Percentiles rank a stretch among this genome's conserved stretches.
Evolutionary conservation across 2,888 invertebrate genomes (phyloP).

Genomic region (Acrobasis consociella): DNA sequence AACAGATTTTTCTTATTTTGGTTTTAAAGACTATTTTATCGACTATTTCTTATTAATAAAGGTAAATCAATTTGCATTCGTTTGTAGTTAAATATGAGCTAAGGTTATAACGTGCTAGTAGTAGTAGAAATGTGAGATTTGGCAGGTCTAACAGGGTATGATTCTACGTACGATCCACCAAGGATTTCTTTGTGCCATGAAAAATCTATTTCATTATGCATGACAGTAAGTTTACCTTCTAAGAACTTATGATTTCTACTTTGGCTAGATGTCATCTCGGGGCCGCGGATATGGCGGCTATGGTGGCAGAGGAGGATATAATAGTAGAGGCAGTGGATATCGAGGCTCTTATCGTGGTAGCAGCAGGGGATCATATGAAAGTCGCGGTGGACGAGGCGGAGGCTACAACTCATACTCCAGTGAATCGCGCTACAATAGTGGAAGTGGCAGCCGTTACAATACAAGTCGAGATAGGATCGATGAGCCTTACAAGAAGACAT

Average conservation of each 20-base stretch:
- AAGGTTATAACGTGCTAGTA: too few species aligned
- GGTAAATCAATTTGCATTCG: too few species aligned
- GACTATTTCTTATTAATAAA: too few species aligned
- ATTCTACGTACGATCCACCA: too few species aligned
- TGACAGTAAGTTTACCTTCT: too few species aligned
- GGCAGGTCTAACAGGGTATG: too few species aligned
- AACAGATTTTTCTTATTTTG: too few species aligned
- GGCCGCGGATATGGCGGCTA: slow-evolving; percentile 70
- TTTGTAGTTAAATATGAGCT: too few species aligned
- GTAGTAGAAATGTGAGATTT: too few species aligned
- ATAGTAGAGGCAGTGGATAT: slow-evolving; percentile 61
- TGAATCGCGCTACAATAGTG: slow-evolving; percentile 68
- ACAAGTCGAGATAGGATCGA: slow-evolving; percentile 69
- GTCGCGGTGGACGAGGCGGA: slow-evolving; percentile 70
- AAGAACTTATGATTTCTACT: neutral
- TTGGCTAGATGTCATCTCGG: slow-evolving; percentile 69
- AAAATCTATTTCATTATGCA: too few species aligned
- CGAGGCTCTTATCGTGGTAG: slow-evolving; percentile 70
- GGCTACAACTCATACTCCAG: slow-evolving; percentile 68
- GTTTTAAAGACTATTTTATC: too few species aligned
- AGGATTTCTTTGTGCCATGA: too few species aligned
- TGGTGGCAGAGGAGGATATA: slow-evolving; percentile 63
- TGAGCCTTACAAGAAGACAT: slow-evolving; percentile 74
- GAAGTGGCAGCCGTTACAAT: slow-evolving; percentile 64
- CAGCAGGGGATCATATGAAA: slow-evolving; percentile 67